Conservation (phyloP, 2,113 vertebrate species). For the Zeus faber region DNA sequence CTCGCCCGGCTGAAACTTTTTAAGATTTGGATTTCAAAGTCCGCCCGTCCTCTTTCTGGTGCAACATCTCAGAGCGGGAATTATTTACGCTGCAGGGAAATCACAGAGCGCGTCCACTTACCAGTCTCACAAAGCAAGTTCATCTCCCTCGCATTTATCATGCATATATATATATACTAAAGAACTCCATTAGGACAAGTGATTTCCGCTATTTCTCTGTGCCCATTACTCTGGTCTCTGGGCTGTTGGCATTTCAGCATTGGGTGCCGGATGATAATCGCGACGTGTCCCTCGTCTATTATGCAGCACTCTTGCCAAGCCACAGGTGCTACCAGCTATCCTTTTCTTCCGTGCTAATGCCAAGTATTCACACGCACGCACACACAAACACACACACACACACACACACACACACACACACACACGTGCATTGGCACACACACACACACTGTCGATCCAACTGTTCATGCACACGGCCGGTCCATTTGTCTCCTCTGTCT, state of each 20-base stretch:
- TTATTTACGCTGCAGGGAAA: constrained; percentile 46
- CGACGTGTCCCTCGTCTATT: constrained; percentile 49
- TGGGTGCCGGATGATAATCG: constrained; percentile 45
- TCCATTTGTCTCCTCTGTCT: constrained; percentile 54
- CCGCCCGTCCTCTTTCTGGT: too few relatives aligned
- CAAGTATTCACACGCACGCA: constrained; percentile 25
- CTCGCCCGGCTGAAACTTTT: too few relatives aligned
- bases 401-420: too few relatives aligned
- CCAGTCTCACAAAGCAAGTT: constrained; percentile 35
- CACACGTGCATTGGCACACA: too few relatives aligned
- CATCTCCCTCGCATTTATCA: constrained; percentile 57
- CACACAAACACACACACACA: constrained; percentile 52
- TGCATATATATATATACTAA: constrained; percentile 66
- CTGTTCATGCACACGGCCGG: constrained; percentile 50
- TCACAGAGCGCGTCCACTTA: constrained; percentile 26
- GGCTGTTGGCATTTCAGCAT: constrained; percentile 47
- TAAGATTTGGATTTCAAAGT: too few relatives aligned
- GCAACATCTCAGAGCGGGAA: constrained; percentile 31
- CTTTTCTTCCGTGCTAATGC: constrained; percentile 31
- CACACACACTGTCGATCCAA: constrained; percentile 51
- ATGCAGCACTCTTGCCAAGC: constrained; percentile 39
- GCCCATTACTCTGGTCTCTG: constrained; percentile 44
- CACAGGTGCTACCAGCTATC: constrained; percentile 60
- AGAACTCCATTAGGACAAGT: constrained; percentile 66
- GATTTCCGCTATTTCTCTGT: constrained; percentile 44